phyloP scores from a whole-genome alignment of 2,797 vertebrate species.

The Tragopan temminckii region DNA sequence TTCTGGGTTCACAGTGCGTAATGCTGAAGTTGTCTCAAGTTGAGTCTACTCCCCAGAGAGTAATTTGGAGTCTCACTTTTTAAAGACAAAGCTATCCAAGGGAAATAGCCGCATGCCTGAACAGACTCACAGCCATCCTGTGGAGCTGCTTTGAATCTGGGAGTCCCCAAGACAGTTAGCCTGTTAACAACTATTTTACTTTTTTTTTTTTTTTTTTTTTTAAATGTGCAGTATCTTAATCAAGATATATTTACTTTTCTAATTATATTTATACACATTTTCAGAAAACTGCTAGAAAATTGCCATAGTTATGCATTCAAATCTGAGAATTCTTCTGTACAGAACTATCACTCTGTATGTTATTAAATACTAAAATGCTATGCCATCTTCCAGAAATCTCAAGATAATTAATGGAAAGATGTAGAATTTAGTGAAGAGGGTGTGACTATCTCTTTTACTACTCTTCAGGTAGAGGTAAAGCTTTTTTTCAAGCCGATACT shows the following conservation, averaged over 20 bases:
- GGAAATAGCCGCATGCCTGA: not conserved
- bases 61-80: not conserved
- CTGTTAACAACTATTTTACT: not conserved
- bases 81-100: constrained; percentile 19
- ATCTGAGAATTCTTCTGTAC: not conserved
- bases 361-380: not conserved
- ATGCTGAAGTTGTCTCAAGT: not conserved
- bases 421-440: not conserved
- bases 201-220: not conserved
- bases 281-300: not conserved
- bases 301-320: not conserved
- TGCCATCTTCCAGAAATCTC: not conserved
- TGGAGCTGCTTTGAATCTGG: not conserved
- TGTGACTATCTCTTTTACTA: not conserved
- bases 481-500: not conserved
- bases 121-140: not conserved
- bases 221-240: not conserved
- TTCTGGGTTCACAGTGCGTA: not conserved
- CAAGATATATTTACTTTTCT: not conserved
- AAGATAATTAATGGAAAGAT: not conserved
- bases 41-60: not conserved
- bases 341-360: not conserved
- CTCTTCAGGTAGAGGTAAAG: not conserved
- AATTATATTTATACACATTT: not conserved
- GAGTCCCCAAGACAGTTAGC: not conserved